Base-by-base conservation (phyloP, 2,888 invertebrate species). In the Seladonia tumulorum region DNA sequence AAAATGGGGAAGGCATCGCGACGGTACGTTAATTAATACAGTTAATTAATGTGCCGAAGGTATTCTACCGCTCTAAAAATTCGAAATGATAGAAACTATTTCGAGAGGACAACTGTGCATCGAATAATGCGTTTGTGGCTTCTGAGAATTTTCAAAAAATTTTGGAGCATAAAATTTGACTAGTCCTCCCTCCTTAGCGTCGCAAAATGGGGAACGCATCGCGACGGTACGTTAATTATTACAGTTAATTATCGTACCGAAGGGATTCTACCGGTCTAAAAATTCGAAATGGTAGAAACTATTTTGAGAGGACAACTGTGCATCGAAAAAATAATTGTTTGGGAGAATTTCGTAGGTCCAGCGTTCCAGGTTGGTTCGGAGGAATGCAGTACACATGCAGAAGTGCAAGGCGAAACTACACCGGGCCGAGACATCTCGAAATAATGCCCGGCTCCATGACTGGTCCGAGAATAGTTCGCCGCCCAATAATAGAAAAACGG, bases 401-500 rank as follows among this genome's bases (percentile, higher is more conserved):
- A 53, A 53, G 53, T 35, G 49, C 42, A 0, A 14, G 72, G 29
- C 47, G 72, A 47, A 45, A 12, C 49, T 35, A 66, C 22, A 70
- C 22, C 60, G 35, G 8, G 35, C 35, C 25, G 60, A 63, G 25
- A 29, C 29, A 68, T 82, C 83, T 73, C 72, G 66, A 83, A 83
- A 83, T 83, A 83, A 76, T 76, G 66, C 70, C 57, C 39, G 49
- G 63, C 42, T 57, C 63, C 74, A 57, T 60, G 57, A 39, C 60
- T 39, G 78, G 60, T 53, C 14, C 71, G 45, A 35, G 74, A 71
- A 84, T 85, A 79, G 74, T 47, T 5, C 35, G 45, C 42, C 57
- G n/a, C 39, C 42, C 75, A 86, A 81, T 75, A 86, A 81, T 86
- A 35, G 60, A 76, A 76, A 85, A 76, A 25, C 49, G 63, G 60